Evolutionary conservation across 2,797 vertebrate species (phyloP), one percentile per base, ranked within the genome.

Genomic region (Sciaenops ocellatus): DNA sequence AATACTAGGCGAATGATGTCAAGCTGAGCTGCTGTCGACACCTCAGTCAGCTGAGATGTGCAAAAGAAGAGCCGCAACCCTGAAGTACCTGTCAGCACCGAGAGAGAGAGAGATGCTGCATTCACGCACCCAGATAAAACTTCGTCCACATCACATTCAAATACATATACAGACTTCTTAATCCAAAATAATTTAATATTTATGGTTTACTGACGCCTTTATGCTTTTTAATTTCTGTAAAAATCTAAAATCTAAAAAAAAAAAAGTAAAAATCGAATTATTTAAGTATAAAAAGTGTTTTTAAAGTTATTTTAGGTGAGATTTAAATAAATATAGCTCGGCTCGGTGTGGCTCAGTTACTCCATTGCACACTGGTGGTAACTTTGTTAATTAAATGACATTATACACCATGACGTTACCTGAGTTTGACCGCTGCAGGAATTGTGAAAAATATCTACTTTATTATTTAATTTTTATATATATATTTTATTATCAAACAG

Each of bases 11-110:
- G 48, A 34, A 56, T 47, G 44, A 46, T 69, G 66, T 62, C 18
- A 20, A 55, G 16, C 26, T 4, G 22, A 41, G 60, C 1, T 51
- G n/a, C 71, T 62, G 73, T 67, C 77, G 16, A 15, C 85, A 78
- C 65, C 73, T 66, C 76, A 55, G 54, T 63, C 76, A 59, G 54
- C 76, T 56, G 38, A 66, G 68, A 30, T 61, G 73, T 76, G 83
- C 61, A 70, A 12, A 38, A 38, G 34, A 9, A 44, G 22, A 71
- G 56, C 18, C 30, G 24, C 69, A 47, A 50, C 55, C 56, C 30
- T 18, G 38, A 59, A 62, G 61, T 75, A 85, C 84, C 85, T 89
- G 83, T 71, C 69, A 62, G 71, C 46, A 72, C 18, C 13, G 4
- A 15, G 54, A 3, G 60, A 20, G 60, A 30, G 55, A 22, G 63